Evolutionary conservation across 2,113 vertebrate genomes (phyloP), one percentile per base, ranked within the genome.

Genomic region (Sula dactylatra): DNA sequence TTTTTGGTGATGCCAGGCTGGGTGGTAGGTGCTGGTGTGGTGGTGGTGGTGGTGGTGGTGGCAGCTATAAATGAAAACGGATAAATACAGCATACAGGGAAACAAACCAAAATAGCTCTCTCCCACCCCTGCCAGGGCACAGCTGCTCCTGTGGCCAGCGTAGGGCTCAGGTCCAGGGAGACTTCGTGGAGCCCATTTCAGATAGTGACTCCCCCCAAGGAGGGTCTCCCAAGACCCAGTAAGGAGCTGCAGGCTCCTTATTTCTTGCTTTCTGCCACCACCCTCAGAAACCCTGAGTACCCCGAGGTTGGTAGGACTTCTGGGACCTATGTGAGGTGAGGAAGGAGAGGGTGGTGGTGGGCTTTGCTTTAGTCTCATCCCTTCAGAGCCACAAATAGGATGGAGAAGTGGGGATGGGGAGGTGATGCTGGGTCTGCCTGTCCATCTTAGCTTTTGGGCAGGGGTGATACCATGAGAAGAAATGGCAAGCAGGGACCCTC

Each of bases 1-100:
- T 16, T 36, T 7, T 6, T 1, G 11, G 64, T 34, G 70, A 2
- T 20, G 45, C 5, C 6, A 2, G 0, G 0, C 7, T 16, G 36
- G 5, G 19, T 16, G 22, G 34, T 65, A 52, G 87, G 3, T 52
- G 8, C 7, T 0, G 3, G 0, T 1, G 92, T 36, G 16, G 44
- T 56, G 66, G 52, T 56, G 58, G 44, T 1, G 8, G 34, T 29
- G n/a, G n/a, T n/a, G n/a, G 55, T 83, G 16, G 82, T 65, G 47
- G 10, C 59, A 15, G 8, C 96, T 97, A 3, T 8, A 52, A 91
- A 19, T 7, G 79, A 67, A 83, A 92, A 71, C 2, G n/a, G 49
- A 45, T 38, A 4, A 87, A 73, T 25, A 54, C 4, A 69, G 18
- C 6, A 56, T 7, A 7, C 3, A 25, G 40, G 16, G 13, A 66